These are phyloP conservation scores for Peromyscus nudipes DNA, from an alignment of 2,797 vertebrate genomes.

Conservation along the genomic window DNA sequence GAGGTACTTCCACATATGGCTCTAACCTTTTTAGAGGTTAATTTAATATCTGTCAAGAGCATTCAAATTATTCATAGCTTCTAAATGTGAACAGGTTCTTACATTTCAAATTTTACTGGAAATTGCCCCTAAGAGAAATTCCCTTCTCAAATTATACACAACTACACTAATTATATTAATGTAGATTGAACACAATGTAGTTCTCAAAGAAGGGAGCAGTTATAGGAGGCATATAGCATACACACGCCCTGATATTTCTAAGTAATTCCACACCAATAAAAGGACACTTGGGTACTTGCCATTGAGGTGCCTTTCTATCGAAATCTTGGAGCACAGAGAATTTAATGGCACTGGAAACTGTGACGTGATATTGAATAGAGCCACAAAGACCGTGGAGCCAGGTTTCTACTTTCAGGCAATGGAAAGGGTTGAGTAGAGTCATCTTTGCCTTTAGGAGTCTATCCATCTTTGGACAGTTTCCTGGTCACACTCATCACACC, in stretches of 20 bases:
- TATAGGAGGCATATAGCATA: not conserved
- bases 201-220: not conserved
- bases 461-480: not conserved
- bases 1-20: not conserved
- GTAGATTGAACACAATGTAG: conserved; percentile 4
- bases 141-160: not conserved
- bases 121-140: conserved; percentile 29
- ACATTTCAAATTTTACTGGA: conserved; percentile 15
- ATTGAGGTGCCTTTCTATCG: not conserved
- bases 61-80: conserved; percentile 43
- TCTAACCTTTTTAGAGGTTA: not conserved
- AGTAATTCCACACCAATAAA: not conserved
- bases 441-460: not conserved
- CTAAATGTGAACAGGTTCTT: not conserved
- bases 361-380: not conserved
- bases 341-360: not conserved
- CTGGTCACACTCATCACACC: not conserved
- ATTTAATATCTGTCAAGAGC: not conserved
- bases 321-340: not conserved
- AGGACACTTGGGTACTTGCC: not conserved
- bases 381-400: not conserved
- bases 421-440: not conserved
- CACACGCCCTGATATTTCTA: not conserved
- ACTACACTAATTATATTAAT: conserved; percentile 4
- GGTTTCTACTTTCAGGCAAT: not conserved